phyloP scores from a whole-genome alignment of 2,888 invertebrate species.

The Aquatica leii region DNA sequence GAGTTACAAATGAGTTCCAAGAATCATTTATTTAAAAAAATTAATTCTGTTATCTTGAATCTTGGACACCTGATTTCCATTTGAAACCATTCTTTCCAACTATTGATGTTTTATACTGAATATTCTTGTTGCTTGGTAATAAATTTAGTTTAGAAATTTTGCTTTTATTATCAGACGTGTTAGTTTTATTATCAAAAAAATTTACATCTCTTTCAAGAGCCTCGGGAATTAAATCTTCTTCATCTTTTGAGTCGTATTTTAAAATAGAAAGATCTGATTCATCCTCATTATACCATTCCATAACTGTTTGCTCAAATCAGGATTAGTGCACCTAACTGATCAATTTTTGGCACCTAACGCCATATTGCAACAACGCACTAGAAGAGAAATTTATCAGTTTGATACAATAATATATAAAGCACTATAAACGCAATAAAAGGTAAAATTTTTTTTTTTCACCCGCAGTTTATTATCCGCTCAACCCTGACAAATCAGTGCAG shows the following conservation, averaged over 20 bases:
- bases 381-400: neutral
- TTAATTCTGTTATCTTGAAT: neutral
- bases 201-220: too few relatives aligned
- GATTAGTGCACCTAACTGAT: neutral
- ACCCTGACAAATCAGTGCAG: neutral
- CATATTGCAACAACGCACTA: too few relatives aligned
- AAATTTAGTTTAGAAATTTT: slow-evolving; percentile 1
- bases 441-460: neutral
- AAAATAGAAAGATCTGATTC: slow-evolving; percentile 9
- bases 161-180: slow-evolving; percentile 3
- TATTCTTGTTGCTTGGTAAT: neutral
- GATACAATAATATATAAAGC: neutral
- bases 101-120: neutral
- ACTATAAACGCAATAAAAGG: neutral
- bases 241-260: slow-evolving; percentile 8
- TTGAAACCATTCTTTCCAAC: slow-evolving; percentile 3
- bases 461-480: neutral
- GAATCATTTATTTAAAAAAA: slow-evolving; percentile 4
- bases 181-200: neutral
- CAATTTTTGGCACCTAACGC: neutral
- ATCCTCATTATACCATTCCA: too few relatives aligned
- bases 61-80: neutral
- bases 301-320: slow-evolving; percentile 5
- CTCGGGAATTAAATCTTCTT: slow-evolving; percentile 10
- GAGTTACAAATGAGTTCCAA: neutral